Evolutionary conservation across 2,113 vertebrate species (phyloP), one percentile per base, ranked within the genome.

Genomic region (Crotalus horridus): DNA sequence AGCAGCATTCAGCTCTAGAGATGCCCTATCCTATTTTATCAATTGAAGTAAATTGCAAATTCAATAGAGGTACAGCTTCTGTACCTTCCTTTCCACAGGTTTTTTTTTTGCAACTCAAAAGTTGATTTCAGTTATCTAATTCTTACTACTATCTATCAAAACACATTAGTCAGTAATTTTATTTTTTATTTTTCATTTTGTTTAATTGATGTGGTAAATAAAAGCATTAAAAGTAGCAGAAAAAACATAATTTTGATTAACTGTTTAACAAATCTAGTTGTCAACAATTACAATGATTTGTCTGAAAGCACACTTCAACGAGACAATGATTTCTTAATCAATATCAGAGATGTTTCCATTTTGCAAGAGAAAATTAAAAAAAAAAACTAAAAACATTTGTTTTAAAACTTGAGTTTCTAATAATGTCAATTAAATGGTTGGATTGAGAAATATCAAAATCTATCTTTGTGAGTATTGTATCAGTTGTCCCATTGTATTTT

Each of bases 31-130:
- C 10, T 81, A 4, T n/a, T 33, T 85, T 85, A 91, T 10, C 53
- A 91, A 23, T 53, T 56, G 20, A 33, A 43, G 39, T 46, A 29
- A 8, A 26, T 55, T n/a, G 15, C 15, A 59, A 46, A 26, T 61
- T 85, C 23, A 94, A 46, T 58, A 93, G 64, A 93, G 58, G 91
- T 88, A 89, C 92, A 94, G 81, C 0, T 89, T 86, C 93, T 91
- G 85, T 87, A 95, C 53, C 61, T 94, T 86, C 89, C 88, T 11
- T 95, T 51, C 46, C 85, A 87, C 8, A 85, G 93, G 89, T 95
- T 95, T 61, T 89, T 48, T 93, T 48, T 93, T 92, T 95, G 94
- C 39, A 95, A 89, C 93, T 94, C 94, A 93, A 96, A 46, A 91
- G 64, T n/a, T 55, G 53, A 17, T 88, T 56, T 33, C 29, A 88